Conservation (phyloP, 2,888 invertebrate species). For the Chloromyia formosa region DNA sequence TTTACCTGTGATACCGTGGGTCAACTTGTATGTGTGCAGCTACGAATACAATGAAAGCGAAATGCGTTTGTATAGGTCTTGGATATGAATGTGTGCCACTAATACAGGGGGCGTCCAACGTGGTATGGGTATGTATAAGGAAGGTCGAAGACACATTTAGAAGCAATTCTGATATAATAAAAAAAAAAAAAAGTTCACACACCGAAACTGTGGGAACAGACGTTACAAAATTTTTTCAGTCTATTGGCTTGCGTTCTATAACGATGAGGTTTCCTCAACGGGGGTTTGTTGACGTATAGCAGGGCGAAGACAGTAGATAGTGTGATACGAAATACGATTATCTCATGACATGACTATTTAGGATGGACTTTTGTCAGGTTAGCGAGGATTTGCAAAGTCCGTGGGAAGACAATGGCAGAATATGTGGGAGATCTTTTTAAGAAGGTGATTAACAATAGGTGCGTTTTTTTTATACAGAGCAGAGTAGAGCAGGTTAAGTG, state of each 20-base stretch:
- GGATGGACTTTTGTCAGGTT: conserved; percentile 2
- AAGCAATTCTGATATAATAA: neutral
- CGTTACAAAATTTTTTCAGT: conserved; percentile 45
- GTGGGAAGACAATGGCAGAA: too few relatives aligned
- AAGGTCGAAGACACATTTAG: neutral
- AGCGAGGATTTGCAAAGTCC: too few relatives aligned
- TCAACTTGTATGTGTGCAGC: neutral
- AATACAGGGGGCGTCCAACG: neutral
- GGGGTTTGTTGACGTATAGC: neutral
- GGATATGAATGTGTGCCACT: neutral
- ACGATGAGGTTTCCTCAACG: neutral
- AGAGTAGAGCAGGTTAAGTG: too few relatives aligned
- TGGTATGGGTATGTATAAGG: neutral
- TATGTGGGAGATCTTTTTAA: too few relatives aligned
- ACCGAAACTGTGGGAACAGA: conserved; percentile 47
- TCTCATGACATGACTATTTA: neutral
- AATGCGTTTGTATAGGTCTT: neutral
- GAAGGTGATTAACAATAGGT: too few relatives aligned
- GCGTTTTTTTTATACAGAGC: too few relatives aligned
- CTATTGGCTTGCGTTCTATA: conserved; percentile 20
- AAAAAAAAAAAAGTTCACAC: conserved; percentile 42
- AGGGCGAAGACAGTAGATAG: neutral
- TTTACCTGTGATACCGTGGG: too few relatives aligned
- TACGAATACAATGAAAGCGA: neutral
- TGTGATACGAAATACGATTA: neutral